Conservation (phyloP, 2,797 vertebrate species). For the Gastrophryne carolinensis region DNA sequence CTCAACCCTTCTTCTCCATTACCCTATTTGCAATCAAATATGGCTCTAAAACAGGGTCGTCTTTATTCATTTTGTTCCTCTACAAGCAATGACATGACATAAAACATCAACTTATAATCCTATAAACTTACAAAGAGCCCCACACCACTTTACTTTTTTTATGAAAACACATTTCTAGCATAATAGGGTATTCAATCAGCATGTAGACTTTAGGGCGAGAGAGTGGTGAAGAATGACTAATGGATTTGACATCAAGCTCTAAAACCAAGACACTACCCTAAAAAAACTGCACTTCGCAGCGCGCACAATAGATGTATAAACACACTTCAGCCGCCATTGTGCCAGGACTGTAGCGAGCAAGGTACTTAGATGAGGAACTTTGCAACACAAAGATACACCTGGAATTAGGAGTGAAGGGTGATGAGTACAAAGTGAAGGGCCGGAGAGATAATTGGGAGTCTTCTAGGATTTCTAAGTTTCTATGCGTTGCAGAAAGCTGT, state of each 20-base stretch:
- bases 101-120: no score
- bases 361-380: background rate
- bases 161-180: no score
- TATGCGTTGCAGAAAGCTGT: background rate
- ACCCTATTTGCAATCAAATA: no score
- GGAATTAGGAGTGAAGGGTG: background rate
- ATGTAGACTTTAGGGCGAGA: background rate
- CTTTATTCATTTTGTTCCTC: no score
- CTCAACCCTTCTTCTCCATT: no score
- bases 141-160: no score
- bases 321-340: conserved; percentile 2
- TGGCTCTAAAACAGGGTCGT: no score
- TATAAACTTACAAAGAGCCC: no score
- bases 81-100: no score
- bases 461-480: background rate
- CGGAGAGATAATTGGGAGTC: background rate
- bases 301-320: background rate
- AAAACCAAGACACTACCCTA: background rate
- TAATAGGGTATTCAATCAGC: no score
- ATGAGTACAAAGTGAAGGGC: background rate
- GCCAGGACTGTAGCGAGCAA: background rate
- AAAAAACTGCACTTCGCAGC: background rate
- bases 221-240: background rate
- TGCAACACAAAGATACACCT: background rate
- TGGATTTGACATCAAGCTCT: background rate